Conservation (phyloP, 2,113 vertebrate genomes). For the Eulemur macaco region DNA sequence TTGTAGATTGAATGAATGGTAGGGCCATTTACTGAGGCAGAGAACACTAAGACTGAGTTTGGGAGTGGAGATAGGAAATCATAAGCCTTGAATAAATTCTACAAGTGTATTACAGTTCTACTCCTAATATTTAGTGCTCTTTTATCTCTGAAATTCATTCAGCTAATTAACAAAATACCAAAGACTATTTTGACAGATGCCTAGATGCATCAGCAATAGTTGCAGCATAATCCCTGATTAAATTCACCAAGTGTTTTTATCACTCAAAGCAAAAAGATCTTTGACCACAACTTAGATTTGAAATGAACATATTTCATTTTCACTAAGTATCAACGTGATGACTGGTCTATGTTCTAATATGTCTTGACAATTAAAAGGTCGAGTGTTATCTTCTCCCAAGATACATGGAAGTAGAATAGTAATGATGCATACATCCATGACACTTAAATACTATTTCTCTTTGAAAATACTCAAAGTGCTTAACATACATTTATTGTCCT, state of each 20-base stretch:
- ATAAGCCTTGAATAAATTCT: neutral
- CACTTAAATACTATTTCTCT: neutral
- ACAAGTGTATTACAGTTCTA: neutral
- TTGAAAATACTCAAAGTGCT: neutral
- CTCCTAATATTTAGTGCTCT: neutral
- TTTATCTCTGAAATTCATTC: neutral
- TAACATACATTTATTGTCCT: neutral
- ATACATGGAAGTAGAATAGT: neutral
- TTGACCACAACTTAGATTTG: neutral
- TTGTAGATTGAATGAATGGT: neutral
- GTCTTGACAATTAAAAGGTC: neutral
- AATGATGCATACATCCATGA: neutral
- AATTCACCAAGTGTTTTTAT: neutral
- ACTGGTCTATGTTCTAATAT: neutral
- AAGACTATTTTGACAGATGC: neutral
- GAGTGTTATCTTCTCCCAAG: neutral
- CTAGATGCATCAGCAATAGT: neutral
- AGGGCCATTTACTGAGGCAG: neutral
- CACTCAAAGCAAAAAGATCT: neutral
- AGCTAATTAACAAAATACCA: neutral
- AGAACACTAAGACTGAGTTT: neutral
- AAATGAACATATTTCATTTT: slow-evolving; percentile 11
- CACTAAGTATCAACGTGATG: neutral
- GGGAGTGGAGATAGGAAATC: neutral
- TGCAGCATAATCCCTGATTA: neutral